Evolutionary conservation across 1,140 invertebrate genomes (phyloP).

Genomic region (Rhyzopertha dominica): DNA sequence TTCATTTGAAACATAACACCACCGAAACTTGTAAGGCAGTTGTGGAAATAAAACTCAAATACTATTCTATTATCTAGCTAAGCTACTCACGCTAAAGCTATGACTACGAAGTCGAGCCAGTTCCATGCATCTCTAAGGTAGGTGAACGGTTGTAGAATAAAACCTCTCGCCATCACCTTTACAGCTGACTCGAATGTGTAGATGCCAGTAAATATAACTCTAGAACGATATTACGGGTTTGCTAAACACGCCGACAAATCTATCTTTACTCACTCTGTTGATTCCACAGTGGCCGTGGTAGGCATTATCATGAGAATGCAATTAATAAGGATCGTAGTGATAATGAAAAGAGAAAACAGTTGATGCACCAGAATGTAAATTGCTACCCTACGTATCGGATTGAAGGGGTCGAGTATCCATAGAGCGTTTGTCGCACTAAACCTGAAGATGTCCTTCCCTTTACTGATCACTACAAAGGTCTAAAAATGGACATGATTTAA

Average conservation of each 20-base stretch:
- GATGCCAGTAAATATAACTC: slow-evolving; percentile 99
- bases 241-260: too few relatives aligned
- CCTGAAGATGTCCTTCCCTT: slow-evolving; percentile 97
- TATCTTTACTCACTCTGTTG: slow-evolving; percentile 97
- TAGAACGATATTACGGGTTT: too few relatives aligned
- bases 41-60: too few relatives aligned
- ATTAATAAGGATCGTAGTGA: slow-evolving; percentile 95
- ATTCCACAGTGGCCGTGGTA: slow-evolving; percentile 85
- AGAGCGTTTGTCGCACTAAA: slow-evolving; percentile 95
- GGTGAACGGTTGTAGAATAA: slow-evolving; percentile 97
- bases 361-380: slow-evolving; percentile 98
- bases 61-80: slow-evolving; percentile 39
- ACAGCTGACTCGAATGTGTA: slow-evolving; percentile 98
- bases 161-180: slow-evolving; percentile 98
- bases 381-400: slow-evolving; percentile 92
- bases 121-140: slow-evolving; percentile 99
- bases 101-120: slow-evolving; percentile 99
- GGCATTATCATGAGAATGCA: slow-evolving; percentile 98
- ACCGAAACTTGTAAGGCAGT: too few relatives aligned
- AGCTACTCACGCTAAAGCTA: slow-evolving; percentile 97
- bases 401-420: slow-evolving; percentile 94
- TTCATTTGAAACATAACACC: too few relatives aligned
- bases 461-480: slow-evolving; percentile 98
- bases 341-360: slow-evolving; percentile 96
- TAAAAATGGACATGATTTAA: slow-evolving; percentile 54